Evolutionary conservation across 2,888 invertebrate genomes (phyloP), one percentile per base, ranked within the genome.

Genomic region (Drosophila siamana): DNA sequence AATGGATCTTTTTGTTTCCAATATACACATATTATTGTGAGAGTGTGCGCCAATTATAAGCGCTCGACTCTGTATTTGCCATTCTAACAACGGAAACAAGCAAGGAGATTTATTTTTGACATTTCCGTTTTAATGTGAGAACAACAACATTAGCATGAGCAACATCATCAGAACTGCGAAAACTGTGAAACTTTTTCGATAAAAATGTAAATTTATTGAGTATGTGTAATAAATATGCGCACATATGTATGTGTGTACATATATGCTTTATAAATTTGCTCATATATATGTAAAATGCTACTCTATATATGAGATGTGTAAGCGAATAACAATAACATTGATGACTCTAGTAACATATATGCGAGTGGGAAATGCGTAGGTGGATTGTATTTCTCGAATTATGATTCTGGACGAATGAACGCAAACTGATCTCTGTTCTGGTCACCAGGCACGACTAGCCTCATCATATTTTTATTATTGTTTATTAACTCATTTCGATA

Each of bases 191-290:
- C 77, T 88, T 88, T 88, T 88, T 88, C 87, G 85, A 88, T 88
- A 88, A 88, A 88, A 88, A 88, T 88, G 88, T 88, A 88, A 88
- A 88, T 88, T 88, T 88, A 86, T 85, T 80, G 85, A 77, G 76
- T 78, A 78, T 86, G 80, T 84, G 75, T 78, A 78, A 84, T 82
- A 84, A 84, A 86, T 82, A 85, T 82, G 70, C 64, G 13, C 41
- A 19, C 41, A 41, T 41, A 47, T 60, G 16, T 16, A 33, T 40
- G 8, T 50, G 13, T 41, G 15, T 13, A 13, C 46, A 46, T 15
- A 11, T 50, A n/a, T 28, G 15, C 26, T 48, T n/a, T 15, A 15
- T 57, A 36, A 30, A 15, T n/a, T 28, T 38, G 30, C 15, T 40
- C 24, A 26, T 36, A 36, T 13, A 8, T 22, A 11, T 19, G 22